A percentile compares a stretch with the other conserved stretches of the same genome.
These are phyloP conservation scores for Mythimna loreyi DNA, from an alignment of 2,888 invertebrate genomes.

Conservation along the genomic window DNA sequence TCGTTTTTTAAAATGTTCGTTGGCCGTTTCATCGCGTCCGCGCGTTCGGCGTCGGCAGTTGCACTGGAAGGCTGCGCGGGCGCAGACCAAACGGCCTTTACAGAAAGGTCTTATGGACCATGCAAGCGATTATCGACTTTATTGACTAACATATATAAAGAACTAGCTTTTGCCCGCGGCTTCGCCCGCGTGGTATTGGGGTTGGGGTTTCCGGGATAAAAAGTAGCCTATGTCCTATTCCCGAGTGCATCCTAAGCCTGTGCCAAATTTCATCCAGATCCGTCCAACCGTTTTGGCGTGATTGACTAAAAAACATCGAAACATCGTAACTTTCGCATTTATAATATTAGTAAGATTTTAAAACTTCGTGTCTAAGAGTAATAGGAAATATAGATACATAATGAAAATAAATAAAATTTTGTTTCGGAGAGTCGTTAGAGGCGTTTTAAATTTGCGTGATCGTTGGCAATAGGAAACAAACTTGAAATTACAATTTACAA, in stretches of 20 bases:
- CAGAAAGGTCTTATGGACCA: conserved; percentile 64
- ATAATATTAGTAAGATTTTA: too few species aligned
- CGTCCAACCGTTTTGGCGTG: too few species aligned
- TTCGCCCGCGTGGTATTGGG: too few species aligned
- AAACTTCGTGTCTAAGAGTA: conserved; percentile 33
- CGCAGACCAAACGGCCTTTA: conserved; percentile 65
- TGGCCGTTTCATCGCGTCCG: conserved; percentile 87
- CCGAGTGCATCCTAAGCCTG: too few species aligned
- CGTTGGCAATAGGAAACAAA: conserved; percentile 8
- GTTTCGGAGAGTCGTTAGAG: conserved; percentile 4
- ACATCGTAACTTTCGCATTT: too few species aligned
- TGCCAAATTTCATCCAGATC: too few species aligned
- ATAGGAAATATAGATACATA: conserved; percentile 25
- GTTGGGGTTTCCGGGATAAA: too few species aligned
- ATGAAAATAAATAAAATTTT: conserved; percentile 52
- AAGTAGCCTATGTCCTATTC: too few species aligned
- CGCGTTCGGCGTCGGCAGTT: conserved; percentile 79
- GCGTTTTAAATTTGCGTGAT: conserved; percentile 20
- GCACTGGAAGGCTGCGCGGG: conserved; percentile 74
- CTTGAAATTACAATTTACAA: conserved; percentile 7
- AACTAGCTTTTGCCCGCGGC: too few species aligned
- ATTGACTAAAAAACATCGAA: too few species aligned
- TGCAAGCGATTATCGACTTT: conserved; percentile 62
- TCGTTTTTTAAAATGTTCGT: conserved; percentile 82
- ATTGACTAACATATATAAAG: conserved; percentile 40